phyloP scores from a whole-genome alignment of 2,113 vertebrate genomes.

The Camelus bactrianus region DNA sequence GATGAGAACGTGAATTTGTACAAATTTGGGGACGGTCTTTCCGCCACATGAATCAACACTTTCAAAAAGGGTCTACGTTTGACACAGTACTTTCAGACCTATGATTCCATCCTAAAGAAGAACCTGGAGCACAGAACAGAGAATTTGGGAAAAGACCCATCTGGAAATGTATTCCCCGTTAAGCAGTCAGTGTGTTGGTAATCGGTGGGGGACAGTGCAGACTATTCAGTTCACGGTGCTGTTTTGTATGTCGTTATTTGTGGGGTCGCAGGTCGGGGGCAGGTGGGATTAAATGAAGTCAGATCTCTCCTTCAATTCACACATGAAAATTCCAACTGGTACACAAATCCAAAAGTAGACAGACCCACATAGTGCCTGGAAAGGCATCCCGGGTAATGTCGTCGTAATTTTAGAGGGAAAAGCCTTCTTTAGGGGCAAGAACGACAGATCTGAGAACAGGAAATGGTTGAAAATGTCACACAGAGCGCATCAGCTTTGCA shows the following conservation, averaged over 20 bases:
- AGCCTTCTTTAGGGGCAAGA: rapidly evolving
- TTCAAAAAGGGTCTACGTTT: neutral
- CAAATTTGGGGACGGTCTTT: neutral
- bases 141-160: rapidly evolving
- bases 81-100: rapidly evolving
- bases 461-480: neutral
- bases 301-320: neutral
- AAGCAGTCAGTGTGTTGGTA: rapidly evolving
- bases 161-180: rapidly evolving
- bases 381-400: rapidly evolving
- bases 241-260: rapidly evolving
- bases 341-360: rapidly evolving
- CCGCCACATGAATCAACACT: rapidly evolving
- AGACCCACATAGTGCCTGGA: rapidly evolving
- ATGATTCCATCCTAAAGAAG: rapidly evolving
- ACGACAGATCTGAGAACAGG: rapidly evolving
- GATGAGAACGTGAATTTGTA: rapidly evolving
- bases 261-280: rapidly evolving
- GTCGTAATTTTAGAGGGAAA: rapidly evolving
- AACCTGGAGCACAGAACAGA: neutral
- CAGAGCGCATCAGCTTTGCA: rapidly evolving
- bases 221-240: rapidly evolving
- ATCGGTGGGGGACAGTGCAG: rapidly evolving
- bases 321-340: neutral
- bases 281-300: too few relatives aligned